Percentiles rank a stretch among this genome's conserved stretches.
Conservation (phyloP, 2,797 vertebrate genomes). For the Acipenser transmontanus region DNA sequence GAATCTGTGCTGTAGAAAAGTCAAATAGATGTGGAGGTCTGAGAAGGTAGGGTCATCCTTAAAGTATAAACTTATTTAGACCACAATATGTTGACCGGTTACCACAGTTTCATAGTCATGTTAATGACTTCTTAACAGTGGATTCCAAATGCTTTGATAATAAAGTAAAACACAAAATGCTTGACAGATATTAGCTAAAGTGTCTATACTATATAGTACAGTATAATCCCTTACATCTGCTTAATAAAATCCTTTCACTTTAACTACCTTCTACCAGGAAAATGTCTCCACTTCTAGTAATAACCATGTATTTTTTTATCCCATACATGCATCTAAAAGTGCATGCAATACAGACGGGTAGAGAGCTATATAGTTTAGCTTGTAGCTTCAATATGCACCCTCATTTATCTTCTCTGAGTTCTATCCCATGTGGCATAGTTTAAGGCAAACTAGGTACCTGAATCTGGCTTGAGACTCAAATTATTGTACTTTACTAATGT, state of each 20-base stretch:
- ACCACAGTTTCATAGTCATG: neutral
- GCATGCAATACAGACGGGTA: conserved; percentile 16
- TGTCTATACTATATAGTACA: neutral
- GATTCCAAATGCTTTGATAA: conserved; percentile 1
- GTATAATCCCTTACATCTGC: neutral
- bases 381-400: conserved; percentile 25
- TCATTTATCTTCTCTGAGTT: conserved; percentile 32
- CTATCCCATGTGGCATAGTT: conserved; percentile 11
- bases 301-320: neutral
- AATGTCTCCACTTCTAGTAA: neutral
- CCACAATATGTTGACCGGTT: no score
- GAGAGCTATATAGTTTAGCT: conserved; percentile 17
- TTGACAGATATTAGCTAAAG: neutral
- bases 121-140: neutral
- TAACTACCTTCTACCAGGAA: neutral
- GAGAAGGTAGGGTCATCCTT: no score
- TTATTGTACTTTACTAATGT: neutral
- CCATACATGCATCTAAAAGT: neutral
- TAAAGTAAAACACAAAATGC: neutral
- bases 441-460: conserved; percentile 18
- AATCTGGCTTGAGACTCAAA: conserved; percentile 17
- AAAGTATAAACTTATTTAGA: no score
- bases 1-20: no score
- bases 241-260: conserved; percentile 1
- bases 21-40: no score